phyloP scores from a whole-genome alignment of 2,888 invertebrate species.

The Ommatoiulus sabulosus region DNA sequence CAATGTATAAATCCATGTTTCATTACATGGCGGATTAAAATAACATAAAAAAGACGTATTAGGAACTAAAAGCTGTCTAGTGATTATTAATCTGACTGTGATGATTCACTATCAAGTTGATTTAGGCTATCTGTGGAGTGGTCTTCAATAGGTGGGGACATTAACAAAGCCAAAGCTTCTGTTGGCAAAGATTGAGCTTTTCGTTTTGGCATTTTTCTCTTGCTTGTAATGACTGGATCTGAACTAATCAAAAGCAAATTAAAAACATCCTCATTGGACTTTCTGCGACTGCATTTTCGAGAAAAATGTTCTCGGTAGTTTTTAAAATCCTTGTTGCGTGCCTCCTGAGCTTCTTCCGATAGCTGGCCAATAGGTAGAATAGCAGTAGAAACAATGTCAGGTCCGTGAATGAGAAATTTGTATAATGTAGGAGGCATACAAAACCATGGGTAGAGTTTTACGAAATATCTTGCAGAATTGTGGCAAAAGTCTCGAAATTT shows the following conservation, averaged over 20 bases:
- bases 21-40: not conserved
- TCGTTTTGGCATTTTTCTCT: not conserved
- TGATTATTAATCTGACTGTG: too few relatives aligned
- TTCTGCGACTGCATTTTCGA: not conserved
- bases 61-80: too few relatives aligned
- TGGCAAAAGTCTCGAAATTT: too few relatives aligned
- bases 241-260: not conserved
- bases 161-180: not conserved
- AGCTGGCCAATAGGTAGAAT: not conserved
- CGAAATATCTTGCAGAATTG: not conserved
- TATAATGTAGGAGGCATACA: not conserved
- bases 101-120: too few relatives aligned
- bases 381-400: not conserved
- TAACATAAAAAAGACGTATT: too few relatives aligned
- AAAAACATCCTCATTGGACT: not conserved
- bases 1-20: not conserved
- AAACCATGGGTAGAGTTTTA: not conserved
- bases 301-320: not conserved
- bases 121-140: too few relatives aligned
- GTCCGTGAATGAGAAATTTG: not conserved
- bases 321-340: not conserved
- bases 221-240: not conserved
- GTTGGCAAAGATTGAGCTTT: not conserved
- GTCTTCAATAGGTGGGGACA: too few relatives aligned
- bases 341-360: not conserved